A percentile compares a stretch with the other conserved stretches of the same genome.
These are phyloP conservation scores for Drosophila pegasa DNA, from an alignment of 2,888 invertebrate species.

Conservation along the genomic window DNA sequence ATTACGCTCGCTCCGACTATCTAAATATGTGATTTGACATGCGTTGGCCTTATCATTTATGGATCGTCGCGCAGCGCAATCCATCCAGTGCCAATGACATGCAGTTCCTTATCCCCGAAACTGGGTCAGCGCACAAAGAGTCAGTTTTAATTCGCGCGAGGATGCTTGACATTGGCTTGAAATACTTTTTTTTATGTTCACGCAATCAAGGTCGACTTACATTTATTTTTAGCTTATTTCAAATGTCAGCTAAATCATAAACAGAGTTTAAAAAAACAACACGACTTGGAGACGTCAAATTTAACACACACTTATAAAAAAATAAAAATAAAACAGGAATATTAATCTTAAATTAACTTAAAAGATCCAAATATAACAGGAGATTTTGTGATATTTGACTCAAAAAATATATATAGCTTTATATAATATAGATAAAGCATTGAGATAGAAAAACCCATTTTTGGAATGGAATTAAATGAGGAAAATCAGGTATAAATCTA, in stretches of 20 bases:
- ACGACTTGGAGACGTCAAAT: too few relatives aligned
- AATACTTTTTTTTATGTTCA: slow-evolving; percentile 24
- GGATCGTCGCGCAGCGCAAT: slow-evolving; percentile 25
- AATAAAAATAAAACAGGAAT: too few relatives aligned
- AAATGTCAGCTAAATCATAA: slow-evolving; percentile 29
- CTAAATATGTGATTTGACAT: slow-evolving; percentile 36
- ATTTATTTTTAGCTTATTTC: background rate
- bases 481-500: too few relatives aligned
- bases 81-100: slow-evolving; percentile 39
- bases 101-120: slow-evolving; percentile 41
- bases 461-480: too few relatives aligned
- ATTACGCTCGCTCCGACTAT: slow-evolving; percentile 10
- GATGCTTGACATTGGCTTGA: slow-evolving; percentile 16
- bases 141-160: slow-evolving; percentile 32
- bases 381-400: too few relatives aligned
- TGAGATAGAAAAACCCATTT: too few relatives aligned
- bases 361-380: too few relatives aligned
- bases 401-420: too few relatives aligned
- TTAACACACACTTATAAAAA: too few relatives aligned
- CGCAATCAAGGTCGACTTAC: slow-evolving; percentile 13
- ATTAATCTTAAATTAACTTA: too few relatives aligned
- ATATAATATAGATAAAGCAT: too few relatives aligned
- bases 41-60: slow-evolving; percentile 36
- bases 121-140: slow-evolving; percentile 50
- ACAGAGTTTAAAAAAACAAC: too few relatives aligned